phyloP scores from a whole-genome alignment of 2,888 invertebrate species.

The Sepiola atlantica region DNA sequence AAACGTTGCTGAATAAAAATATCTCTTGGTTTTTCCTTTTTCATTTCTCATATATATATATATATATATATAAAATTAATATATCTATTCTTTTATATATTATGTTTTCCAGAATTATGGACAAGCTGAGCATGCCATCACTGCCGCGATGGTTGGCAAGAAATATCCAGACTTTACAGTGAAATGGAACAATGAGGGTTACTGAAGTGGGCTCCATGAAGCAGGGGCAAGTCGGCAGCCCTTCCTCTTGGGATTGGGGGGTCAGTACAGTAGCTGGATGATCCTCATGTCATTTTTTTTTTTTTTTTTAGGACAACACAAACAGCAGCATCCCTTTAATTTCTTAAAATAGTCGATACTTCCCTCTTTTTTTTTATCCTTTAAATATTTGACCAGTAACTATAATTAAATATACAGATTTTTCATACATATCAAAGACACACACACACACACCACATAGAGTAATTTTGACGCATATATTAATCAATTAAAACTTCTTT shows the following conservation, averaged over 20 bases:
- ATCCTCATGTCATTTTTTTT: neutral
- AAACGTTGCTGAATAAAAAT: too few relatives aligned
- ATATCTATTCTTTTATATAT: neutral
- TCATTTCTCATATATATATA: too few relatives aligned
- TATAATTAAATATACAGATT: neutral
- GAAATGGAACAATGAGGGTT: slow-evolving; percentile 59
- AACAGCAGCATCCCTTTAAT: slow-evolving; percentile 22
- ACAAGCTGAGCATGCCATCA: slow-evolving; percentile 59
- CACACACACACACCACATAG: neutral
- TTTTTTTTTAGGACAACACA: neutral
- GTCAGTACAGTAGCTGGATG: neutral
- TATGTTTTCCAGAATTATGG: slow-evolving; percentile 58
- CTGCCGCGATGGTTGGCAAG: slow-evolving; percentile 56
- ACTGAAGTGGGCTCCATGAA: slow-evolving; percentile 50
- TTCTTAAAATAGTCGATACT: neutral
- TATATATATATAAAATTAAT: too few relatives aligned
- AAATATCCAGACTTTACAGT: slow-evolving; percentile 59
- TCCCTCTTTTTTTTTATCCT: neutral
- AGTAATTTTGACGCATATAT: neutral
- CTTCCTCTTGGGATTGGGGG: neutral
- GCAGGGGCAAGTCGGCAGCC: neutral
- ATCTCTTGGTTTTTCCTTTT: too few relatives aligned
- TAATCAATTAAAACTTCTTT: neutral
- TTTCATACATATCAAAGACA: neutral
- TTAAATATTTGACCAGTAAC: neutral